Percentiles rank a stretch among this genome's conserved stretches.
Conservation (phyloP, 2,113 vertebrate species). For the human region GRCh38 chr18:63643501-63644000, state of each 20-base stretch:
- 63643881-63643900: not conserved
- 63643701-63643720: not conserved
- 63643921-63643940: rapidly evolving
- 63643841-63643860: not conserved
- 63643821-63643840: not conserved
- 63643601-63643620: not conserved
- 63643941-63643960: not conserved
- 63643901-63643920: not conserved
- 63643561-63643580: constrained; percentile 54
- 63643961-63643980: not conserved
- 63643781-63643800: not conserved
- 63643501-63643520: constrained; percentile 46
- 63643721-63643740: not conserved
- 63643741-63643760: not conserved
- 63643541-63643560: constrained; percentile 55
- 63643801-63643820: not conserved
- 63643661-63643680: not conserved
- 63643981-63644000: rapidly evolving
- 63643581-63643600: not conserved
- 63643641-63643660: not conserved
- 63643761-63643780: not conserved
- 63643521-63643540: constrained; percentile 71
- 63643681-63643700: not conserved
- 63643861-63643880: no score
- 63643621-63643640: not conserved